phyloP scores from a whole-genome alignment of 1,140 invertebrate species.

The Heliothis subflexa region DNA sequence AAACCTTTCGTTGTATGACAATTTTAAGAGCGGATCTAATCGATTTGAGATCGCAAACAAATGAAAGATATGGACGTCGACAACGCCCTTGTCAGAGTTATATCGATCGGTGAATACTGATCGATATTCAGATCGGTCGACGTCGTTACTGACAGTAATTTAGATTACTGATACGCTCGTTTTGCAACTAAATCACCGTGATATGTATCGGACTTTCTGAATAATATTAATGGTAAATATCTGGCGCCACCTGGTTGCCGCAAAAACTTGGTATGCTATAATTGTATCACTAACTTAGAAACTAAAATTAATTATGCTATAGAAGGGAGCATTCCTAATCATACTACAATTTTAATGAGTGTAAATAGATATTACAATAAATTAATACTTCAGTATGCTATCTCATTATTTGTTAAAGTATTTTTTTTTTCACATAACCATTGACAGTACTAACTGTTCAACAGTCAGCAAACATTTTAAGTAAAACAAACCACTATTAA shows the following conservation, averaged over 20 bases:
- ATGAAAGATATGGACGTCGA: slow-evolving; percentile 72
- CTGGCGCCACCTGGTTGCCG: slow-evolving; percentile 10
- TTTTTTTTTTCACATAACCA: too few species aligned
- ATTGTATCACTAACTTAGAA: background rate
- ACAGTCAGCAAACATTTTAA: background rate
- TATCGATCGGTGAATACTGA: slow-evolving; percentile 49
- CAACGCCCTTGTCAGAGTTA: slow-evolving; percentile 75
- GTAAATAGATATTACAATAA: too few species aligned
- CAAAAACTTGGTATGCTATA: background rate
- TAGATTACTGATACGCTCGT: slow-evolving; percentile 40
- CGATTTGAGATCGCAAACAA: slow-evolving; percentile 67
- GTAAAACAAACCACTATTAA: slow-evolving; percentile 17
- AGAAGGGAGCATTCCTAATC: too few species aligned
- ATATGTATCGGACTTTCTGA: slow-evolving; percentile 35
- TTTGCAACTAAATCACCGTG: slow-evolving; percentile 39
- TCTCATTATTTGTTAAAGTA: too few species aligned
- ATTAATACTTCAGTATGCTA: too few species aligned
- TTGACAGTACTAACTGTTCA: background rate
- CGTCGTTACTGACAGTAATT: slow-evolving; percentile 36
- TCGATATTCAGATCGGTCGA: slow-evolving; percentile 17
- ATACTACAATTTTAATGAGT: too few species aligned
- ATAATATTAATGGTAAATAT: slow-evolving; percentile 10
- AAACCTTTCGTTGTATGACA: slow-evolving; percentile 61
- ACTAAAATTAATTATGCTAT: too few species aligned
- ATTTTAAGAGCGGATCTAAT: slow-evolving; percentile 81